phyloP scores from a whole-genome alignment of 1,140 invertebrate genomes.

The Drosophila nebulosa region DNA sequence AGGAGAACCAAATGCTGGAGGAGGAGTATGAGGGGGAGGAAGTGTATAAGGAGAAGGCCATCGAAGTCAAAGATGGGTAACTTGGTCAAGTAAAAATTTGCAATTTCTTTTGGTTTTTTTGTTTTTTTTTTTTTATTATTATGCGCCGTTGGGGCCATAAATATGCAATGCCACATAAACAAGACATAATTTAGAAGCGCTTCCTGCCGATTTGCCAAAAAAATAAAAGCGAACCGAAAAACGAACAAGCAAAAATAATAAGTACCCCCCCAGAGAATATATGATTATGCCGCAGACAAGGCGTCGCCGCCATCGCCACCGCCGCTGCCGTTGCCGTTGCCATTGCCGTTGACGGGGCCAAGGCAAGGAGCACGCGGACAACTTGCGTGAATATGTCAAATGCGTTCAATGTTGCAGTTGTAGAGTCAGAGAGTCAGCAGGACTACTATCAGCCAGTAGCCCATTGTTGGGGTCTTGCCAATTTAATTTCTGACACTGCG shows the following conservation, averaged over 20 bases:
- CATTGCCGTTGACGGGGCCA: conserved; percentile 5
- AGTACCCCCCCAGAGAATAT: conserved; percentile 63
- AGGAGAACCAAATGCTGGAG: background rate
- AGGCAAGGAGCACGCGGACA: conserved; percentile 35
- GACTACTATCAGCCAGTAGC: background rate
- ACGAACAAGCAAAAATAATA: conserved; percentile 72
- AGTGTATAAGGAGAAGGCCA: background rate
- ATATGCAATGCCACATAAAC: conserved; percentile 78
- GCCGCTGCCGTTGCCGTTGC: too few relatives aligned
- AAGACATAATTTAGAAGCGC: conserved; percentile 76
- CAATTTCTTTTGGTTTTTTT: conserved; percentile 50
- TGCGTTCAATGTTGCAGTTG: conserved; percentile 74
- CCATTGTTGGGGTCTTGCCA: conserved; percentile 73
- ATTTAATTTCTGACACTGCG: conserved; percentile 77
- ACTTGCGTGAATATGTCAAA: conserved; percentile 76
- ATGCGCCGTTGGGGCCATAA: conserved; percentile 62
- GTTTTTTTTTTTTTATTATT: conserved; percentile 43
- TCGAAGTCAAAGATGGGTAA: conserved; percentile 10
- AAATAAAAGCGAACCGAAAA: conserved; percentile 8
- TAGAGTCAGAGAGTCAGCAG: background rate
- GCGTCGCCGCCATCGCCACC: conserved; percentile 49
- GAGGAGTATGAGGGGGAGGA: background rate
- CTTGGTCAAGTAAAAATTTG: conserved; percentile 70
- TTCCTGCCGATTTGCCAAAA: conserved; percentile 78
- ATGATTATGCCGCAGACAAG: conserved; percentile 77